Percentiles rank a stretch among this genome's conserved stretches.
Conservation (phyloP, 1,140 invertebrate species). For the Thaumatotibia leucotreta region DNA sequence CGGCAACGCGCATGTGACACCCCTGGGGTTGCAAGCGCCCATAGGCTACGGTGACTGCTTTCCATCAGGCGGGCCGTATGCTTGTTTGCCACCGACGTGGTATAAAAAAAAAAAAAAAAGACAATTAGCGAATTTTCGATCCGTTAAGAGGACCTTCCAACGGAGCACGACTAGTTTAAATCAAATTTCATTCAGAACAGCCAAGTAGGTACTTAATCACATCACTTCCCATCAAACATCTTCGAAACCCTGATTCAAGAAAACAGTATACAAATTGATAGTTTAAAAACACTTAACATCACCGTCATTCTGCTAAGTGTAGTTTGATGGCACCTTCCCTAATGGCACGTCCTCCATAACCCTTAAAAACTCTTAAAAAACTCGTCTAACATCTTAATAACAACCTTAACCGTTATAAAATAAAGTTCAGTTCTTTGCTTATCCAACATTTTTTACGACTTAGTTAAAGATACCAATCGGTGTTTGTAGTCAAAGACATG, state of each 20-base stretch:
- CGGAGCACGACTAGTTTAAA: too few species aligned
- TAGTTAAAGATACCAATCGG: neutral
- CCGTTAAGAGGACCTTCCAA: too few species aligned
- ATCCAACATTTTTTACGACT: neutral
- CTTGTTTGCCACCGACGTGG: too few species aligned
- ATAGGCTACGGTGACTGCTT: too few species aligned
- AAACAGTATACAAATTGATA: neutral
- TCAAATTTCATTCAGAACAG: too few species aligned
- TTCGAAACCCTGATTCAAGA: neutral
- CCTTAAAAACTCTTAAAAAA: neutral
- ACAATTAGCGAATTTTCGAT: too few species aligned
- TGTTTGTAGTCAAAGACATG: neutral
- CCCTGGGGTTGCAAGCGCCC: too few species aligned
- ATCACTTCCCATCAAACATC: neutral
- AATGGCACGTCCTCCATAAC: neutral
- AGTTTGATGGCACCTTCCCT: neutral
- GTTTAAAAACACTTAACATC: neutral
- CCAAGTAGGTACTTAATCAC: neutral
- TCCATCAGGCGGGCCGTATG: too few species aligned
- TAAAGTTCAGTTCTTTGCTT: neutral
- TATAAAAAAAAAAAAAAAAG: too few species aligned
- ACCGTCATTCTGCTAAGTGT: neutral
- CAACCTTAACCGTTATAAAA: neutral
- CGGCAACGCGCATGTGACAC: too few species aligned
- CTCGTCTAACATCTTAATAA: neutral